Conservation (phyloP, 2,888 invertebrate species). For the Drosophila heteroneura region DNA sequence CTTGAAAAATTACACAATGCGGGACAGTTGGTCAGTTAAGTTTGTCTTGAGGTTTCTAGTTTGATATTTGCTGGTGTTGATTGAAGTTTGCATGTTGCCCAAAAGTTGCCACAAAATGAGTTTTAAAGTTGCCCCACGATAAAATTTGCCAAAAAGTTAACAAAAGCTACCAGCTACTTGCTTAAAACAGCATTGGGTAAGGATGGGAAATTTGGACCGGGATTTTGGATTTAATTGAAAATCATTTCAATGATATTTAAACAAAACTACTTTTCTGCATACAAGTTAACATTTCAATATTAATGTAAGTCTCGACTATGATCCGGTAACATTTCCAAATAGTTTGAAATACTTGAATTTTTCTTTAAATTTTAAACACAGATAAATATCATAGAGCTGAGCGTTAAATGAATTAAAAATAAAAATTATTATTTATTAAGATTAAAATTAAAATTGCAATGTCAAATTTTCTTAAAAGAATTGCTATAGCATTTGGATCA, state of each 20-base stretch:
- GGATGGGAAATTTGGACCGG: background rate
- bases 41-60: slow-evolving; percentile 53
- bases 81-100: slow-evolving; percentile 75
- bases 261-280: background rate
- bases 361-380: background rate
- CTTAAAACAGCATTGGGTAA: background rate
- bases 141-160: slow-evolving; percentile 34
- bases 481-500: background rate
- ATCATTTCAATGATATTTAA: background rate
- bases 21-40: slow-evolving; percentile 74
- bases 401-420: background rate
- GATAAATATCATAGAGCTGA: background rate
- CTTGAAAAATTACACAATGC: slow-evolving; percentile 81
- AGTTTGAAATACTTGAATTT: background rate
- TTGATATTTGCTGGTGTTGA: slow-evolving; percentile 75
- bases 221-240: background rate
- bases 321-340: background rate
- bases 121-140: slow-evolving; percentile 33
- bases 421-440: background rate
- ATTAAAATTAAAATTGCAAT: background rate
- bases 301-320: background rate
- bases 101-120: slow-evolving; percentile 37
- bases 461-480: background rate
- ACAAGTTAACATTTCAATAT: background rate
- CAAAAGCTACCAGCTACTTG: slow-evolving; percentile 13